Base-by-base conservation (phyloP, 2,797 vertebrate species). In the Gymnothorax javanicus region DNA sequence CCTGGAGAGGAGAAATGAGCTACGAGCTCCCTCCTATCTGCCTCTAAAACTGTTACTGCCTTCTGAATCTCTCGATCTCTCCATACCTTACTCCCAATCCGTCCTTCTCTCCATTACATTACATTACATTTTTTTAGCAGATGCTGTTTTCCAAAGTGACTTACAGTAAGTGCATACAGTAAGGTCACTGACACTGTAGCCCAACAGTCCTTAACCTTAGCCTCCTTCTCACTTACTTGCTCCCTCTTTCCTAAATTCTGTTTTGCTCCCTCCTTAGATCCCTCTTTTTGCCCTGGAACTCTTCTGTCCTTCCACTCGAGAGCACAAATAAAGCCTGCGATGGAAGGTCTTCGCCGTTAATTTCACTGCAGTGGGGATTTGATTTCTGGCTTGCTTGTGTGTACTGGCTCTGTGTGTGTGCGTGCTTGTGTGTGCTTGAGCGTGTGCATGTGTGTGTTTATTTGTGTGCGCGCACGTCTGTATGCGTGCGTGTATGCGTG, bases 1-100 rank as follows among this genome's bases (percentile, higher is more conserved):
- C 90, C 93, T 94, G 92, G 92, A 93, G 93, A 91, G 92, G 92
- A 95, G 94, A 94, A n/a, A 20, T 92, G 93, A 89, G 92, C 91
- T 90, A 88, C 92, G 92, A 89, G 92, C 94, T 93, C 89, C 91
- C 93, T 94, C 94, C 93, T 93, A 92, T 92, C 92, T 91, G 90
- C 90, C 91, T 93, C 91, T 87, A 50, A 50, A 43, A 52, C 89
- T 91, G 90, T 90, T 91, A 90, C 90, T 87, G 83, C 86, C 86
- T 87, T 86, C 89, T 85, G 89, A 85, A 85, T 83, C 90, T 86
- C 89, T 88, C 88, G 88, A 88, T 75, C 87, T 85, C 87, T 90
- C 88, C 84, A 84, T 87, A 84, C 87, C 86, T 90, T 86, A 83
- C 90, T 86, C 89, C 88, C 88, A 88, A 89, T 82, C 88, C 84